Conservation (phyloP, 2,888 invertebrate genomes). For the Cheilosia soror region DNA sequence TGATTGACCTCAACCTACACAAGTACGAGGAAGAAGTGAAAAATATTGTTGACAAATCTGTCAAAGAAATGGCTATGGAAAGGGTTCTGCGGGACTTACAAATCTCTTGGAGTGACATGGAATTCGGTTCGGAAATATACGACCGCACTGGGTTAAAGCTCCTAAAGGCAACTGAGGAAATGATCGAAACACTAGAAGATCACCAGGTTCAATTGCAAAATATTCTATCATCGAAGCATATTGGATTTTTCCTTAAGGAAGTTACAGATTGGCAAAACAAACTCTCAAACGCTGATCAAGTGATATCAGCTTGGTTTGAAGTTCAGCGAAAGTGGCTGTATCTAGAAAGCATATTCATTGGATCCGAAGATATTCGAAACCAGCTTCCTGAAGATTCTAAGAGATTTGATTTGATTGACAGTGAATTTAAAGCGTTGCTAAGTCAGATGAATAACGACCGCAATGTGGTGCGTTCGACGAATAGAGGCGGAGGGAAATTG, state of each 20-base stretch:
- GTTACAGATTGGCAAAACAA: constrained; percentile 95
- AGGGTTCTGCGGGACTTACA: constrained; percentile 94
- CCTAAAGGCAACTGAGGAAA: constrained; percentile 92
- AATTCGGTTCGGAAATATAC: constrained; percentile 91
- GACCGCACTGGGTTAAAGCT: constrained; percentile 92
- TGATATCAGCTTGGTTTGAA: constrained; percentile 92
- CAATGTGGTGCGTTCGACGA: constrained; percentile 95
- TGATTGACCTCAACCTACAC: constrained; percentile 94
- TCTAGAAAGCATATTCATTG: constrained; percentile 97
- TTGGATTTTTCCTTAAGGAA: constrained; percentile 92
- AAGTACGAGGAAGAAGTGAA: constrained; percentile 97
- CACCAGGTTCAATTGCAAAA: constrained; percentile 97
- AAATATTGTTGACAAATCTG: constrained; percentile 97
- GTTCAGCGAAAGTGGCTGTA: constrained; percentile 98
- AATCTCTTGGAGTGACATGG: constrained; percentile 91
- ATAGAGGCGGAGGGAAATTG: constrained; percentile 89
- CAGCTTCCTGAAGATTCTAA: constrained; percentile 96
- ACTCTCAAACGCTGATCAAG: constrained; percentile 94
- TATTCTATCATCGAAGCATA: constrained; percentile 96
- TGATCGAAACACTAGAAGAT: constrained; percentile 96
- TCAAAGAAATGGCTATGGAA: constrained; percentile 98
- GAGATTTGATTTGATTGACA: constrained; percentile 94
- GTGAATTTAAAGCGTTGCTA: constrained; percentile 89
- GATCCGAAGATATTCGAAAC: constrained; percentile 96
- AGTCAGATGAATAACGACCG: constrained; percentile 88